Conservation (phyloP, 2,888 invertebrate genomes). For the Chirona hameri region DNA sequence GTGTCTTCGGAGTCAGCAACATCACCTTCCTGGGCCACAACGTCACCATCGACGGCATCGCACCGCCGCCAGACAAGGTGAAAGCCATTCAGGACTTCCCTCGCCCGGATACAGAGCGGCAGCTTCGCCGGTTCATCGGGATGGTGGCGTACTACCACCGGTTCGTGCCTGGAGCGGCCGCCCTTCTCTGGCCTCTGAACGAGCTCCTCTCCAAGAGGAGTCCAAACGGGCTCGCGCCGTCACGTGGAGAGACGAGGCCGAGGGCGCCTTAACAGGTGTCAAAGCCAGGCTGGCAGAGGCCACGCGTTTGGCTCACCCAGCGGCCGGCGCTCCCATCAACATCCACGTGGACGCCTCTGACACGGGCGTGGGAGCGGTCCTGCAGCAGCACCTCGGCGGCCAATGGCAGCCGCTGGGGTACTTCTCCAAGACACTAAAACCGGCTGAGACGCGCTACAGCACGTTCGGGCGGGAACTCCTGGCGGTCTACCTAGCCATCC, state of each 20-base stretch:
- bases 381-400: not conserved
- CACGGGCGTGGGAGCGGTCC: too few relatives aligned
- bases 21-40: not conserved
- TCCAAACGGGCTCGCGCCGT: too few relatives aligned
- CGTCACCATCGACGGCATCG: not conserved
- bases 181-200: constrained; percentile 38
- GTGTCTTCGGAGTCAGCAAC: not conserved
- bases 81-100: not conserved
- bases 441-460: constrained; percentile 42
- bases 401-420: constrained; percentile 37
- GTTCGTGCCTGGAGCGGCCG: not conserved
- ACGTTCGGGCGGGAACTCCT: too few relatives aligned
- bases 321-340: not conserved
- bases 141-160: not conserved
- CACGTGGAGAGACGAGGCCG: not conserved
- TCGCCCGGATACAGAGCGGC: not conserved
- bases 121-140: not conserved
- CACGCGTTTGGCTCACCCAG: not conserved
- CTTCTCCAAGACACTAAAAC: constrained; percentile 34
- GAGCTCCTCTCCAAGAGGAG: constrained; percentile 31
- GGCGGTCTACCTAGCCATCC: constrained; percentile 46
- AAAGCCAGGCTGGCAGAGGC: not conserved
- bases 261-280: not conserved
- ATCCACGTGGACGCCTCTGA: not conserved
- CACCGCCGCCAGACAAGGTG: not conserved